Percentiles rank a stretch among this genome's conserved stretches.
phyloP scores from a whole-genome alignment of 1,140 invertebrate genomes.

The Cylas formicarius region DNA sequence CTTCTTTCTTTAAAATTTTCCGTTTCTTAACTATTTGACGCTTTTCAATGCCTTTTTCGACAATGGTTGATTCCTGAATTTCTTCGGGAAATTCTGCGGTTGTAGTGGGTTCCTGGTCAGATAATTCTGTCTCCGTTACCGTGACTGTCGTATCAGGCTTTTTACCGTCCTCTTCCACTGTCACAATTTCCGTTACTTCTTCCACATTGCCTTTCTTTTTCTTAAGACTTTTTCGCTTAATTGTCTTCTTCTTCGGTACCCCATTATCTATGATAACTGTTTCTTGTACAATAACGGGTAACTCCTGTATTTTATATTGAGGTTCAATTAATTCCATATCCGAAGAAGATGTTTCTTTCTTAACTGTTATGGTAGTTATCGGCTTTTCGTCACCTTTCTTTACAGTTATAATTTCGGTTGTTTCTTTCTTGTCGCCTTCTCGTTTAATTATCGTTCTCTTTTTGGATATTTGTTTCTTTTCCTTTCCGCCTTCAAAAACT shows the following conservation, averaged over 20 bases:
- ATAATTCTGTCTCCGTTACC: constrained; percentile 29
- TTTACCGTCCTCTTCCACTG: constrained; percentile 33
- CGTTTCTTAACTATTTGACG: constrained; percentile 27
- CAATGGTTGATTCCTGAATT: constrained; percentile 33
- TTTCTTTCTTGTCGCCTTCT: constrained; percentile 43
- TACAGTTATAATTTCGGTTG: constrained; percentile 44
- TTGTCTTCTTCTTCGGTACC: constrained; percentile 34
- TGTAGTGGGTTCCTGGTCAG: background rate
- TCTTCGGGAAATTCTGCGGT: constrained; percentile 27
- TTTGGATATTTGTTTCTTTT: constrained; percentile 33
- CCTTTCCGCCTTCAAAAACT: constrained; percentile 21
- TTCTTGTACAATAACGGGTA: constrained; percentile 37
- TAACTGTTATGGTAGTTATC: constrained; percentile 32
- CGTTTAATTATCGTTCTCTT: constrained; percentile 42
- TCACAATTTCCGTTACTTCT: constrained; percentile 38
- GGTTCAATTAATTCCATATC: constrained; percentile 38
- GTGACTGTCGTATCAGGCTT: constrained; percentile 35
- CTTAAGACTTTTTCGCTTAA: constrained; percentile 38
- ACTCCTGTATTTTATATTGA: constrained; percentile 20
- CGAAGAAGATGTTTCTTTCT: constrained; percentile 40
- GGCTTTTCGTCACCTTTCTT: constrained; percentile 42
- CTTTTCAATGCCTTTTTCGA: constrained; percentile 35
- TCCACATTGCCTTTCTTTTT: constrained; percentile 36
- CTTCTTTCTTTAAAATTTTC: constrained; percentile 26
- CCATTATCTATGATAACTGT: constrained; percentile 25